Evolutionary conservation across 2,888 invertebrate species (phyloP).

Genomic region (Osmoderma eremita): DNA sequence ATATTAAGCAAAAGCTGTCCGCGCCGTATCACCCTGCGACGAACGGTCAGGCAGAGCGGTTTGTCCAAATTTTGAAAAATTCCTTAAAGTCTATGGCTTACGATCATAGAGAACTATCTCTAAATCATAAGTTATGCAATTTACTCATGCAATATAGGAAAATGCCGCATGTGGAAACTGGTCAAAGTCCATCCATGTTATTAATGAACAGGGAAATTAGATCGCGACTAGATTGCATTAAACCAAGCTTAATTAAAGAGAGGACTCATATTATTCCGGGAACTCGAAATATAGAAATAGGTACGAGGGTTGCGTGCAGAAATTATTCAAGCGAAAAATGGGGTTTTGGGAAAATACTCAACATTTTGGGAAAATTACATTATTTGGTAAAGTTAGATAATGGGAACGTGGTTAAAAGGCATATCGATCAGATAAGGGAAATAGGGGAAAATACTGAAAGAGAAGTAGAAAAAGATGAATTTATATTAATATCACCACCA

Average conservation of each 20-base stretch:
- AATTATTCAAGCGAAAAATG: conserved; percentile 6
- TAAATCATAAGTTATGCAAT: conserved; percentile 15
- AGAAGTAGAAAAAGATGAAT: background rate
- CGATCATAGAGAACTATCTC: background rate
- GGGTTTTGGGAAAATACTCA: background rate
- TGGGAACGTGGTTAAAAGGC: background rate
- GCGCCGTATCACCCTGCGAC: conserved; percentile 18
- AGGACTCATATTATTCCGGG: background rate
- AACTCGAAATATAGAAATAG: conserved; percentile 1
- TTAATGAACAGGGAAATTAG: conserved; percentile 45
- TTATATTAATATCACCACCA: background rate
- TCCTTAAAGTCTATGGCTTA: background rate
- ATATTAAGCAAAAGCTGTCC: conserved; percentile 40
- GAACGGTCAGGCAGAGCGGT: conserved; percentile 43
- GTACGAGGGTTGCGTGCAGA: conserved; percentile 1
- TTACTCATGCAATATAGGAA: conserved; percentile 26
- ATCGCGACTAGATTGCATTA: conserved; percentile 24
- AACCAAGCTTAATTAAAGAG: background rate
- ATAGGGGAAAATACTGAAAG: conserved; percentile 4
- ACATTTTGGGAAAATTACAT: conserved; percentile 14
- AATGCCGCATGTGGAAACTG: conserved; percentile 43
- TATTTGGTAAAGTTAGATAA: conserved; percentile 14
- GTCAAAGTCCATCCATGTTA: conserved; percentile 42
- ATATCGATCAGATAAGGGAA: conserved; percentile 3
- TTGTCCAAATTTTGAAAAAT: conserved; percentile 40